A percentile compares a stretch with the other conserved stretches of the same genome.
phyloP scores from a whole-genome alignment of 2,888 invertebrate genomes.

The Lottia gigantea region DNA sequence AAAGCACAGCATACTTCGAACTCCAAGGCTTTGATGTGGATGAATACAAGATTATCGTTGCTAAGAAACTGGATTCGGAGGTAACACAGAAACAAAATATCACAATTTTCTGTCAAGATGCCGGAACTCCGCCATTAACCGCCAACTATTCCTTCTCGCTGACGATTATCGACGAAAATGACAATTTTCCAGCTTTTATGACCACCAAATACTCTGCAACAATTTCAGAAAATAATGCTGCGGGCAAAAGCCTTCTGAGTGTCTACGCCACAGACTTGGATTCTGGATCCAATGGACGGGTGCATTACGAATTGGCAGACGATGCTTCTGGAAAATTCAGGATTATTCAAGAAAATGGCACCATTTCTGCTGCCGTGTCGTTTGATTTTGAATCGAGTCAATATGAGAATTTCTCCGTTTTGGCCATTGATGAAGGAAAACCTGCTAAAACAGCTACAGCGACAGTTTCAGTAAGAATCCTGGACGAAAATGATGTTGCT shows the following conservation, averaged over 20 bases:
- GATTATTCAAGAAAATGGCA: slow-evolving; percentile 45
- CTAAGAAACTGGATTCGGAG: slow-evolving; percentile 56
- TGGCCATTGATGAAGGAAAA: slow-evolving; percentile 49
- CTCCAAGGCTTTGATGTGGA: slow-evolving; percentile 45
- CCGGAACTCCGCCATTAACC: slow-evolving; percentile 52
- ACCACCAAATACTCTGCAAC: slow-evolving; percentile 40
- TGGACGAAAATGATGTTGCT: slow-evolving; percentile 52
- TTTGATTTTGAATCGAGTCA: slow-evolving; percentile 50
- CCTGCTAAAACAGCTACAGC: slow-evolving; percentile 45
- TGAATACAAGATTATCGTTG: slow-evolving; percentile 54
- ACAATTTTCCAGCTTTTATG: slow-evolving; percentile 54
- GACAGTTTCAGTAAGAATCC: slow-evolving; percentile 42
- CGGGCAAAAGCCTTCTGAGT: slow-evolving; percentile 47
- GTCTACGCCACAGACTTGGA: slow-evolving; percentile 57
- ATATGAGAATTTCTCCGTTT: slow-evolving; percentile 45
- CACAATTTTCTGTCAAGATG: slow-evolving; percentile 56
- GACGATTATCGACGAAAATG: slow-evolving; percentile 61
- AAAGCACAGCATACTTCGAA: slow-evolving; percentile 36
- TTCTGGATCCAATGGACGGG: slow-evolving; percentile 40
- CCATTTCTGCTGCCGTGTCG: slow-evolving; percentile 42
- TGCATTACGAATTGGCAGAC: slow-evolving; percentile 42
- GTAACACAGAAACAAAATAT: slow-evolving; percentile 43
- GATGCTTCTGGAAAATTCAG: slow-evolving; percentile 42
- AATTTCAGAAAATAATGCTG: slow-evolving; percentile 56
- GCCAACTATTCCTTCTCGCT: slow-evolving; percentile 50